phyloP scores from a whole-genome alignment of 2,797 vertebrate species.

The Rhinichthys osculus region DNA sequence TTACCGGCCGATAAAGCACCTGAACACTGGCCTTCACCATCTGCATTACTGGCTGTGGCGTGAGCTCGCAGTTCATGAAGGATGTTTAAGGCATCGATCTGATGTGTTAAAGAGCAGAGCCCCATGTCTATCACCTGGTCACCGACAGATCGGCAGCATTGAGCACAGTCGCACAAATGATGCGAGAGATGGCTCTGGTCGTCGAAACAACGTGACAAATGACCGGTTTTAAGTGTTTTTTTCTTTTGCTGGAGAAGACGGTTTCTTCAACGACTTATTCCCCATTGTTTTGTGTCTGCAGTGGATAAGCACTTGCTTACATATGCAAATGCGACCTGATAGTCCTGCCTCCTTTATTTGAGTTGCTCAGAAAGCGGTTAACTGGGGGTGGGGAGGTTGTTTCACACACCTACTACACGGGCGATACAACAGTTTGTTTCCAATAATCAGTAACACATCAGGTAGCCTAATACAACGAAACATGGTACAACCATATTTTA shows the following conservation, averaged over 20 bases:
- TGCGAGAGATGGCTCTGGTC: not conserved
- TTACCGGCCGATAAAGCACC: not conserved
- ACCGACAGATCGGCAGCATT: not conserved
- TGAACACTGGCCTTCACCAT: not conserved
- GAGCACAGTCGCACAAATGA: not conserved
- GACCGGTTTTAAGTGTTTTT: not conserved
- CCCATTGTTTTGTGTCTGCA: constrained; percentile 22
- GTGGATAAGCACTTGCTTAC: constrained; percentile 1
- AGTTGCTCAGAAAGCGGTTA: not conserved
- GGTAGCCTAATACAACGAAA: too few relatives aligned
- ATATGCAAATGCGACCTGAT: constrained; percentile 36
- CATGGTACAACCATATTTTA: too few relatives aligned
- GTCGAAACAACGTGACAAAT: constrained; percentile 5
- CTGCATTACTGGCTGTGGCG: not conserved
- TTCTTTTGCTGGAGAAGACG: not conserved
- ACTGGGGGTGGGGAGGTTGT: constrained; percentile 2
- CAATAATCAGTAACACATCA: not conserved
- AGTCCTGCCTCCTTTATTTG: constrained; percentile 12
- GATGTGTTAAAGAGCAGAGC: constrained; percentile 32
- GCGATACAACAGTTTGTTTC: not conserved
- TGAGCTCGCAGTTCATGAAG: constrained; percentile 31
- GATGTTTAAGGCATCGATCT: constrained; percentile 54
- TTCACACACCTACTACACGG: not conserved
- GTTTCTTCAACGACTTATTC: constrained; percentile 38
- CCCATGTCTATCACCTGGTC: constrained; percentile 29